phyloP scores from a whole-genome alignment of 2,797 vertebrate genomes.

The Micropoecilia bifurca region DNA sequence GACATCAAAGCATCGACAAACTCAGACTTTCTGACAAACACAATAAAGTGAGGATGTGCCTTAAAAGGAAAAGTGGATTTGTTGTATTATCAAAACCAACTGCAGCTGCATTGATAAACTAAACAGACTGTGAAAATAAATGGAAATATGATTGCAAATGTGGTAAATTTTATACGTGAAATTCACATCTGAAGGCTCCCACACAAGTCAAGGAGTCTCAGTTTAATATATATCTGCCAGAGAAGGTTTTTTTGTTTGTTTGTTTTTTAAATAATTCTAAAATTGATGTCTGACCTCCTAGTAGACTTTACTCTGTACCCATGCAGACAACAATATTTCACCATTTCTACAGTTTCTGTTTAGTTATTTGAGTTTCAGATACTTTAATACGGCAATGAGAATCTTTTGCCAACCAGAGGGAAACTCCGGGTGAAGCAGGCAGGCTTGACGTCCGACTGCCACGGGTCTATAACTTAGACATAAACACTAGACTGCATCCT shows the following conservation, averaged over 20 bases:
- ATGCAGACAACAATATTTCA: neutral
- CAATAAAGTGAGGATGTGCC: neutral
- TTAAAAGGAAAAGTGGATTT: neutral
- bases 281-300: neutral
- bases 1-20: neutral
- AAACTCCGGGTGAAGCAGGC: neutral
- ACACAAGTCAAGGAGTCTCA: neutral
- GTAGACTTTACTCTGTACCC: neutral
- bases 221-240: neutral
- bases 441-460: neutral
- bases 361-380: neutral
- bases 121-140: neutral
- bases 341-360: neutral
- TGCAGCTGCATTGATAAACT: neutral
- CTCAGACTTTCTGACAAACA: neutral
- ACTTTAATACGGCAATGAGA: neutral
- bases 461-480: neutral
- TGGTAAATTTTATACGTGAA: neutral
- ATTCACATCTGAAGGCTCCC: neutral
- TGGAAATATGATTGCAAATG: neutral
- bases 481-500: neutral
- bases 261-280: neutral
- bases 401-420: neutral
- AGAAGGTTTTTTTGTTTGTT: neutral
- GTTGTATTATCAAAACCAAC: neutral